These are phyloP conservation scores for Catamblyrhynchus diadema DNA, from an alignment of 2,797 vertebrate genomes.

Conservation along the genomic window DNA sequence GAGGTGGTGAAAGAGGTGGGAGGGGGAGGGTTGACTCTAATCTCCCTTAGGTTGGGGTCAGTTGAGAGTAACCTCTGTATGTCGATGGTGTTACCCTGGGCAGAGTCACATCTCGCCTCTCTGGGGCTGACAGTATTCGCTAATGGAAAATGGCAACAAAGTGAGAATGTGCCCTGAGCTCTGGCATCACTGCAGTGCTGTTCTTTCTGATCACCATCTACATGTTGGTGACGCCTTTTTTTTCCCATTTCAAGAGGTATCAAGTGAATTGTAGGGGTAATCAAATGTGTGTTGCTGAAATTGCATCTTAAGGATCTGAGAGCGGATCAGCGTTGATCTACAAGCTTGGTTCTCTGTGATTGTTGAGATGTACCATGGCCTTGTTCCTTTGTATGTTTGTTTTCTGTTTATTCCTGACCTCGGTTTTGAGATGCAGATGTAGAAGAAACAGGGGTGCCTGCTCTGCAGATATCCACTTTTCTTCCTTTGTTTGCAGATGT, in stretches of 20 bases:
- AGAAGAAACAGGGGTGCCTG: neutral
- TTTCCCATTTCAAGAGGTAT: neutral
- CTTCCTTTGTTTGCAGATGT: neutral
- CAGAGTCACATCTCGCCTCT: neutral
- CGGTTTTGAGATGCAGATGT: neutral
- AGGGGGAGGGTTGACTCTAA: conserved; percentile 33
- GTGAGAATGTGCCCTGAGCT: neutral
- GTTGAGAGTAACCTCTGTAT: conserved; percentile 1
- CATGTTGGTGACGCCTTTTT: neutral
- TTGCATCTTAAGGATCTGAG: neutral
- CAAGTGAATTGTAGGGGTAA: neutral
- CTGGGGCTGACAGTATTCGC: conserved; percentile 19
- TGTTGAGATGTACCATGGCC: neutral
- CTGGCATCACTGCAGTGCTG: neutral
- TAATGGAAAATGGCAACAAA: conserved; percentile 40
- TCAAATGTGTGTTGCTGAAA: neutral
- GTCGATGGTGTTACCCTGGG: conserved; percentile 11
- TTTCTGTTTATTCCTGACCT: neutral
- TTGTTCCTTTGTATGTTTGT: neutral
- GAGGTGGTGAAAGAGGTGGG: conserved; percentile 50
- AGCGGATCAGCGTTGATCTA: neutral
- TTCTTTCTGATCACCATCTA: neutral
- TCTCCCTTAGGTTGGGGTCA: conserved; percentile 38
- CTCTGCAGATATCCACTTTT: neutral
- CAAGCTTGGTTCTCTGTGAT: neutral